phyloP scores from a whole-genome alignment of 2,797 vertebrate species.

The Decapterus maruadsi region DNA sequence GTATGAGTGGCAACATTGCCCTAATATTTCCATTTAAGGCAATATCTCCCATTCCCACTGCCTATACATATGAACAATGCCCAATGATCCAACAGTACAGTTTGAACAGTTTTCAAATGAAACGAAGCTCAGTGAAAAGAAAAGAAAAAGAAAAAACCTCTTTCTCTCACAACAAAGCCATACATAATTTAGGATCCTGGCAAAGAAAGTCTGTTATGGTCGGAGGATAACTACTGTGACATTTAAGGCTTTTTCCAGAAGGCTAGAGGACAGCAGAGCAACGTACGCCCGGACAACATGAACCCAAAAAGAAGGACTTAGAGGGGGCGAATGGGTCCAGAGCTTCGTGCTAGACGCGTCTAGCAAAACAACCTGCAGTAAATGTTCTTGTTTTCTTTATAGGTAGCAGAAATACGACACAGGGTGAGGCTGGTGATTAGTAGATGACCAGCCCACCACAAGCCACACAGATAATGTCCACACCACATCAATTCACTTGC shows the following conservation, averaged over 20 bases:
- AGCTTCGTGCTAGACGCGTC: slow-evolving; percentile 46
- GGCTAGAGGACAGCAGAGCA: slow-evolving; percentile 79
- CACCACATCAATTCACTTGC: slow-evolving; percentile 84
- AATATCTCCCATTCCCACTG: slow-evolving; percentile 12
- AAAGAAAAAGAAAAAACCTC: slow-evolving; percentile 49
- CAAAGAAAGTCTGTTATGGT: slow-evolving; percentile 41
- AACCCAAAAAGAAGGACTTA: slow-evolving; percentile 35
- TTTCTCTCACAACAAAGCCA: slow-evolving; percentile 58
- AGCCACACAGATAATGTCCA: slow-evolving; percentile 78
- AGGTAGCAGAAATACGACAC: slow-evolving; percentile 62
- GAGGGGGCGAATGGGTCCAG: slow-evolving; percentile 25
- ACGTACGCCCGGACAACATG: slow-evolving; percentile 43
- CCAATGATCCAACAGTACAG: slow-evolving; percentile 67
- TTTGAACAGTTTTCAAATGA: slow-evolving; percentile 78
- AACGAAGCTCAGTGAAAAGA: slow-evolving; percentile 40
- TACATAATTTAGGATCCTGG: slow-evolving; percentile 69
- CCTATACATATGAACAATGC: slow-evolving; percentile 9
- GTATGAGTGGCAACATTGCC: slow-evolving; percentile 42
- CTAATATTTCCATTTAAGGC: slow-evolving; percentile 34
- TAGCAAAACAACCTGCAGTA: slow-evolving; percentile 50
- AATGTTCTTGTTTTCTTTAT: slow-evolving; percentile 28
- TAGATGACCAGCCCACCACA: slow-evolving; percentile 49
- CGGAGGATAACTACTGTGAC: slow-evolving; percentile 84
- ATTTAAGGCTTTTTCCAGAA: slow-evolving; percentile 93
- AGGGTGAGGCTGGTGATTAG: slow-evolving; percentile 54